Evolutionary conservation across 2,888 invertebrate genomes (phyloP).

Genomic region (Acanthosepion lycidas): DNA sequence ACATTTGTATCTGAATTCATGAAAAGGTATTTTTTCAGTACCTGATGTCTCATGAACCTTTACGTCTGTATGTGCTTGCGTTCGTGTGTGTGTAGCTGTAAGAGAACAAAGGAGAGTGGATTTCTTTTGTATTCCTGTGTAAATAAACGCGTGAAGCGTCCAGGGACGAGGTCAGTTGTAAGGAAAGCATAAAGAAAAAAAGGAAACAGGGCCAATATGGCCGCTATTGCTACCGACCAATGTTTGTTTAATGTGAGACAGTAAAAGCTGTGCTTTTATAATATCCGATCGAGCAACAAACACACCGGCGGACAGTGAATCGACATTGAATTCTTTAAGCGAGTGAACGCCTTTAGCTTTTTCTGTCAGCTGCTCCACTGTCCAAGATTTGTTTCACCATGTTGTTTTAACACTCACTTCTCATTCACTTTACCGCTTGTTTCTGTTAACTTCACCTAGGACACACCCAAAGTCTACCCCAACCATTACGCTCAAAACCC

Average conservation of each 20-base stretch:
- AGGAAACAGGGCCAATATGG: constrained; percentile 1
- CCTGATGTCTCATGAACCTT: not conserved
- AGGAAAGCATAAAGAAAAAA: not conserved
- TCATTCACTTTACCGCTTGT: not conserved
- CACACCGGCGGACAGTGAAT: not conserved
- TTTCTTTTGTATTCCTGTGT: not conserved
- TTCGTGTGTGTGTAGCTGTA: not conserved
- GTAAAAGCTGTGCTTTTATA: constrained; percentile 33
- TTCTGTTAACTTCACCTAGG: not conserved
- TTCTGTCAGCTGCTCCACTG: not conserved
- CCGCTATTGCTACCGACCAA: not conserved
- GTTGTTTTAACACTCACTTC: not conserved
- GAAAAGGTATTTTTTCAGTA: not conserved
- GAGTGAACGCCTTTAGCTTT: constrained; percentile 6
- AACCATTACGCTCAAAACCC: not conserved
- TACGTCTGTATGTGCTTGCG: not conserved
- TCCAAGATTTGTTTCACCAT: not conserved
- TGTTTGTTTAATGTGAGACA: not conserved
- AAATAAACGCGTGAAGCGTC: not conserved
- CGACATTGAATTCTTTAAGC: not conserved
- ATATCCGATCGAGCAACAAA: not conserved
- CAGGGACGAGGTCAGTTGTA: not conserved
- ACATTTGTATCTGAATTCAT: not conserved
- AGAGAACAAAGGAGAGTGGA: not conserved
- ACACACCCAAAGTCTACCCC: not conserved